Base-by-base conservation (phyloP, 2,797 vertebrate genomes). In the Notolepis coatsorum region DNA sequence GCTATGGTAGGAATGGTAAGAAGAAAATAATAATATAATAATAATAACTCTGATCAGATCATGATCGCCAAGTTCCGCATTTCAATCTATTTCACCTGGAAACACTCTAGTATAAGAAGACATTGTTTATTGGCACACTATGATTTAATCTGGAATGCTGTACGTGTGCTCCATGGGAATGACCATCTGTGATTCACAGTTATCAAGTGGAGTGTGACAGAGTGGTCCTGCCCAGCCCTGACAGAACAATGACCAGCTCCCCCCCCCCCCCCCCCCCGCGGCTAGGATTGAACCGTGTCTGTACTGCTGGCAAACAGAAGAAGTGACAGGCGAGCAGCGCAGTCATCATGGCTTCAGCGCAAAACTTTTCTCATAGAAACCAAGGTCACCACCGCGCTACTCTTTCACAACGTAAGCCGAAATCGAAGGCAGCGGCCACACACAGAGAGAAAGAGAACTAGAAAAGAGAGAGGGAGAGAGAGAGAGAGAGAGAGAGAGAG, bases 201-300 rank as follows among this genome's bases (percentile, higher is more conserved):
- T 18, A 39, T 2, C 24, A 56, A 15, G 13, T 38, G 24, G 12
- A 43, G 42, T 53, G 7, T 21, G 31, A 53, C 42, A 21, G 45
- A 3, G 42, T 28, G 46, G 46, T 31, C 63, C 68, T 50, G 56
- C 25, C 51, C 18, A 31, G 35, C 55, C 33, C 5, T 52, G 61
- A 55, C 71, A 47, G 35, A 20, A 67, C 4, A 25, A 37, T 38
- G 47, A 47, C 45, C 62, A 73, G 58, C 65, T 64, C 68, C 54
- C 48, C 55, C 15, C 42, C 45, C 48, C 51, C 49, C 61, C 50
- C 37, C 51, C 43, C 59, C 63, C 52, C 18, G n/a, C n/a, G 35
- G 68, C 48, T 79, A 86, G 71, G 71, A 81, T 75, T 82, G 73
- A 81, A 65, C 60, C 77, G 79, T 61, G 45, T 74, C 65, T 83